Evolutionary conservation across 2,888 invertebrate species (phyloP).

Genomic region (Caenorhabditis virilis): DNA sequence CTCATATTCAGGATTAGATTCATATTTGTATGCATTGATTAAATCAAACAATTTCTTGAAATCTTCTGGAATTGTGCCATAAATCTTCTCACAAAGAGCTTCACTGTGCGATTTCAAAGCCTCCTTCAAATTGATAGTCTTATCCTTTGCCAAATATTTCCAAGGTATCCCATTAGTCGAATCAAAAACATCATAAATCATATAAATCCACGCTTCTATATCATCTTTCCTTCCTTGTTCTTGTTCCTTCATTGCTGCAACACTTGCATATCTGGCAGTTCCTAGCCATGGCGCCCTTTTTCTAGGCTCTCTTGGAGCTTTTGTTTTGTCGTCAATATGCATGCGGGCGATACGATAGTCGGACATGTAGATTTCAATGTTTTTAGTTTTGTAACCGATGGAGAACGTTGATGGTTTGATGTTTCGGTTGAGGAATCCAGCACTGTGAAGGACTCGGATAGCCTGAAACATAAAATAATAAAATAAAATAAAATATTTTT

Average conservation of each 20-base stretch:
- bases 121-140: constrained; percentile 19
- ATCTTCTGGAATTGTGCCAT: constrained; percentile 15
- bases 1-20: constrained; percentile 20
- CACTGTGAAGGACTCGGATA: constrained; percentile 17
- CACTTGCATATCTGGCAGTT: constrained; percentile 19
- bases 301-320: constrained; percentile 10
- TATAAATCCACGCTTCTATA: constrained; percentile 35
- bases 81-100: constrained; percentile 7
- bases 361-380: constrained; percentile 6
- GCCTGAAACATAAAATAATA: too few species aligned
- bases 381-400: constrained; percentile 1
- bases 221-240: constrained; percentile 29
- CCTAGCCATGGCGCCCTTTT: constrained; percentile 10
- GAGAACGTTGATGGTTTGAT: constrained; percentile 23
- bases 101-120: constrained; percentile 16
- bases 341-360: constrained; percentile 18
- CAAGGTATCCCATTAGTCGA: constrained; percentile 15
- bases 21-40: constrained; percentile 11
- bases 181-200: constrained; percentile 28
- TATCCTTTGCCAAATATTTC: constrained; percentile 8
- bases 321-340: constrained; percentile 11
- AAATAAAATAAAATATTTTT: too few species aligned
- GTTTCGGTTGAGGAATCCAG: constrained; percentile 25
- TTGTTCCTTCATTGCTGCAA: constrained; percentile 7
- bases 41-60: constrained; percentile 32